Base-by-base conservation (phyloP, 2,113 vertebrate genomes). In the Hiodon alosoides region DNA sequence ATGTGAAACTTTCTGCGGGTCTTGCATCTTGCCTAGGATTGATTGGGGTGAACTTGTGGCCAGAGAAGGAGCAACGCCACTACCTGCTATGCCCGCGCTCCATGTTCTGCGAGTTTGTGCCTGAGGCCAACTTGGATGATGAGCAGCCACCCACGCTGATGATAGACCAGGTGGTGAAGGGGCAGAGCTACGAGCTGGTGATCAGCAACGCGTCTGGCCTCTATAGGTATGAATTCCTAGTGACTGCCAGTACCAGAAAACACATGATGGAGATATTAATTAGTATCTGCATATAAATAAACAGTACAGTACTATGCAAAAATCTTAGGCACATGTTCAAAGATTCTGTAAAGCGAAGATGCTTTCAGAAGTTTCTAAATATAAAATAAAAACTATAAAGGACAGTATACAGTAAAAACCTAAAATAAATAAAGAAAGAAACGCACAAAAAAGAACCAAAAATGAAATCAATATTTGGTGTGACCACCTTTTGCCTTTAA, bases 61-160 rank as follows among this genome's bases (percentile, higher is more conserved):
- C 94, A 0, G 76, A 81, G 68, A 81, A 91, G 57, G 78, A 83
- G 3, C 74, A 0, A 0, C 88, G 92, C 1, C 85, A 74, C 11
- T 98, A 98, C 83, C 78, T 98, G 69, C 89, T 98, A 70, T 90
- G 90, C 73, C 94, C 95, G 0, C 90, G 91, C n/a, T 89, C 90
- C 71, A 94, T 94, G 83, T 95, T 98, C 83, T 93, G 83, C 0
- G 96, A 98, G 87, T 96, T 98, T 86, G 90, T 98, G 53, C 92
- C 87, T 0, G 83, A 90, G 31, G 81, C 79, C 77, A 82, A 76
- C 67, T 57, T 87, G 67, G 88, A 85, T 46, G 86, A 90, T 71
- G 86, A 89, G 50, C 52, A 75, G 0, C 55, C 86, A 0, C 61
- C 50, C 1, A 90, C 92, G 0, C 54, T 93, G 80, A 89, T 94